Percentiles rank a stretch among this genome's conserved stretches.
These are phyloP conservation scores for Isurus oxyrinchus DNA, from an alignment of 2,113 vertebrate genomes.

Conservation along the genomic window DNA sequence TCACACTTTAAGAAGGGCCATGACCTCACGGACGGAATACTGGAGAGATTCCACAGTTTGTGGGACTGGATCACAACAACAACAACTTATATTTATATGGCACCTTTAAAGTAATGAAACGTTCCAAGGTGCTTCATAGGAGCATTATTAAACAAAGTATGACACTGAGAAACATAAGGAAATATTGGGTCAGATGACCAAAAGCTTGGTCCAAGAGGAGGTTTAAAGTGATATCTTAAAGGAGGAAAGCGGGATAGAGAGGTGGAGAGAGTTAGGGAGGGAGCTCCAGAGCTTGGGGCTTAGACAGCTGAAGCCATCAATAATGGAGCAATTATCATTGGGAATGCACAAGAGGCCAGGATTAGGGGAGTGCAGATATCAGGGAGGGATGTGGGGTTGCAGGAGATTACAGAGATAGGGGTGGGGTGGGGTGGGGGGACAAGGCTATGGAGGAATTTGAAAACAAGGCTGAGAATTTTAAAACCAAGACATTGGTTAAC, in stretches of 20 bases:
- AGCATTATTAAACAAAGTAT: too few relatives aligned
- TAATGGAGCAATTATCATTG: background rate
- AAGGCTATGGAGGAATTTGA: background rate
- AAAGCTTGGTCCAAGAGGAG: background rate
- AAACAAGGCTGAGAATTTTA: background rate
- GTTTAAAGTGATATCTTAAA: background rate
- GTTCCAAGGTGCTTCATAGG: too few relatives aligned
- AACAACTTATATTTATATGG: background rate
- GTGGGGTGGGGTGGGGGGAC: too few relatives aligned
- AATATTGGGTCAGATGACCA: background rate
- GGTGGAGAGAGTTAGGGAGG: background rate
- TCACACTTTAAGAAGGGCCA: background rate
- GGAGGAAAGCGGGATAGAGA: background rate
- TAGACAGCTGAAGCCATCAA: background rate
- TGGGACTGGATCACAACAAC: background rate
- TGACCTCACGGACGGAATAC: background rate
- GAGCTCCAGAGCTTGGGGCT: background rate
- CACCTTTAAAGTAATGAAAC: background rate
- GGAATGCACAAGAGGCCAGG: background rate
- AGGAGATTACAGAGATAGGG: background rate
- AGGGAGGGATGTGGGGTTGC: too few relatives aligned
- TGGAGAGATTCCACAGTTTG: background rate
- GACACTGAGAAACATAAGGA: too few relatives aligned
- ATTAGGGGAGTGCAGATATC: background rate
- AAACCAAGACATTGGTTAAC: background rate